Conservation (phyloP, 2,888 invertebrate genomes). For the Omphaloscelis lunosa region DNA sequence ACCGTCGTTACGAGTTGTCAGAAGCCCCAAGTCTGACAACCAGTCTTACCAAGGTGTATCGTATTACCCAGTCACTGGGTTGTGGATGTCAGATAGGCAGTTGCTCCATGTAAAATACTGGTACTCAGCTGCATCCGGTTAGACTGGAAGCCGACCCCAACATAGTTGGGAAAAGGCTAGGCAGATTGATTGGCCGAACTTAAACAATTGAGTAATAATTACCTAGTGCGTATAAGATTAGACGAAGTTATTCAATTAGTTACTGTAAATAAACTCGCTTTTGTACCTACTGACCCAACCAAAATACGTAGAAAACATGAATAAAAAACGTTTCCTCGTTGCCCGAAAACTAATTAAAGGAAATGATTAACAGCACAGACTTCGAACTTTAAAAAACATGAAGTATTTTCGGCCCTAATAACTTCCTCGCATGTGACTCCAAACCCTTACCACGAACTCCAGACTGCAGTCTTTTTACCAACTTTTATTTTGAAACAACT, state of each 20-base stretch:
- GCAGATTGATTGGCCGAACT: too few species aligned
- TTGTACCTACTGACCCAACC: not conserved
- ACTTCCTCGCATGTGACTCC: conserved; percentile 44
- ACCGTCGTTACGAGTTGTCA: too few species aligned
- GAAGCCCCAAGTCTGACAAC: too few species aligned
- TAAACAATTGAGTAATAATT: not conserved
- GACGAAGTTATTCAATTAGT: not conserved
- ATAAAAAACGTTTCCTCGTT: not conserved
- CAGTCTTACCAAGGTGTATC: too few species aligned
- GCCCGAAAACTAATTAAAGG: conserved; percentile 30
- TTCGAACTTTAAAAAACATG: conserved; percentile 17
- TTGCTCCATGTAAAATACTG: too few species aligned
- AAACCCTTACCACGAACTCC: conserved; percentile 41
- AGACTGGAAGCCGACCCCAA: too few species aligned
- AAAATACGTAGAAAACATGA: not conserved
- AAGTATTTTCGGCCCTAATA: conserved; percentile 39
- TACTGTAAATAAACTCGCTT: not conserved
- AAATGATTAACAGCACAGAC: conserved; percentile 28
- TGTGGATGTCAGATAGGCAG: too few species aligned
- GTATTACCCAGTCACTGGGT: too few species aligned
- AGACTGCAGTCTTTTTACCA: conserved; percentile 57
- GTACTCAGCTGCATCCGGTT: too few species aligned
- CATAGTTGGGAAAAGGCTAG: too few species aligned
- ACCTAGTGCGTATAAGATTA: not conserved
- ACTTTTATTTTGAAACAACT: conserved; percentile 58